A percentile compares a stretch with the other conserved stretches of the same genome.
These are phyloP conservation scores for Goniozus legneri DNA, from an alignment of 1,140 invertebrate species.

Conservation along the genomic window DNA sequence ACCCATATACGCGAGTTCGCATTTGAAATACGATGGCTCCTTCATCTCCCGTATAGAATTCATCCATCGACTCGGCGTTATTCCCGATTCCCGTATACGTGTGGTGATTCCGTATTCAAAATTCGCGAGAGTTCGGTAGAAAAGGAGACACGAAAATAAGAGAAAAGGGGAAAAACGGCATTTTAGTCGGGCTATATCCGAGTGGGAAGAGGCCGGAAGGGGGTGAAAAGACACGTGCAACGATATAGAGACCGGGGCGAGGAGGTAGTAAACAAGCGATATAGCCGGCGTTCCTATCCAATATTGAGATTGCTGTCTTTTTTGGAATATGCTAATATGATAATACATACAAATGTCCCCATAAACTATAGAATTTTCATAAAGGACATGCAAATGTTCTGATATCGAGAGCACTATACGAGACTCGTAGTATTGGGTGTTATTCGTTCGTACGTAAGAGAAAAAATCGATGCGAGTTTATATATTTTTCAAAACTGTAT, in stretches of 20 bases:
- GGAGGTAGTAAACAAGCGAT: constrained; percentile 51
- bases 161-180: constrained; percentile 33
- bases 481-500: too few species aligned
- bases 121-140: too few species aligned
- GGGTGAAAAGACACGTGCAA: constrained; percentile 40
- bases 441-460: too few species aligned
- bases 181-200: constrained; percentile 21
- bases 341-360: constrained; percentile 55
- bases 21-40: constrained; percentile 25
- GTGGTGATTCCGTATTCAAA: constrained; percentile 20
- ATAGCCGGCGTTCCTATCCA: constrained; percentile 46
- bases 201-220: constrained; percentile 15
- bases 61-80: constrained; percentile 13
- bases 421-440: too few species aligned
- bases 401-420: constrained; percentile 44
- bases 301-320: constrained; percentile 56
- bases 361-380: constrained; percentile 58
- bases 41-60: constrained; percentile 12
- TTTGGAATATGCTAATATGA: constrained; percentile 55
- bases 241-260: constrained; percentile 22
- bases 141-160: too few species aligned
- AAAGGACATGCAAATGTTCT: constrained; percentile 54
- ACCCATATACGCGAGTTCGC: too few species aligned
- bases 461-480: background rate
- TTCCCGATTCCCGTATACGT: constrained; percentile 7